Base-by-base conservation (phyloP, 2,888 invertebrate species). In the Apamea crenata region DNA sequence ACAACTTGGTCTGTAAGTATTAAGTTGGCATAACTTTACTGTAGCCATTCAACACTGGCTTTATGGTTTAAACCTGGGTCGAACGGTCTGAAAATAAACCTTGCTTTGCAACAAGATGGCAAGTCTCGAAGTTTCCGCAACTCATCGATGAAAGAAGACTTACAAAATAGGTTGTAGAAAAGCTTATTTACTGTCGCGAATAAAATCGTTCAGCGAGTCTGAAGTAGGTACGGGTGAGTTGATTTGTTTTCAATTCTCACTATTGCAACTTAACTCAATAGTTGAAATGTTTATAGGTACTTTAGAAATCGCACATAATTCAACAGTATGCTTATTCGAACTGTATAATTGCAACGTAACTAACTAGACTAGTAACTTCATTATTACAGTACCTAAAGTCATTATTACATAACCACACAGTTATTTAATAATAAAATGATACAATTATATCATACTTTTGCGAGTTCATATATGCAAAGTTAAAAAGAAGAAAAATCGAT, bases 391-490 rank as follows among this genome's bases (percentile, higher is more conserved):
- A 74, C 36, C 36, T 72, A 79, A 67, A 61, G 77, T 69, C 53
- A 65, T 74, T 75, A 67, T 86, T 78, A 71, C 69, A 63, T 69
- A 87, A 86, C 29, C 47, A 67, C 32, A 73, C 21, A 65, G 84
- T 77, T 77, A 76, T 76, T 82, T 82, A 68, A 83, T 83, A 66
- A 68, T 76, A 78, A 80, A 71, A 82, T 86, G 50, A 65, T 77
- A 84, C 69, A 87, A 82, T 84, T 80, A 82, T 82, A 75, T 84
- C 82, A 87, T 78, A 75, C 71, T 80, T 75, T 69, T 47, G 71
- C 47, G 56, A 71, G 56, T 74, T 53, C 65, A 68, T 78, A 84
- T 87, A 85, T 85, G 78, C 74, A 72, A 72, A 76, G 69, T 53
- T 69, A 85, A 85, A 83, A 85, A 82, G 69, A 85, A 78, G 53